These are phyloP conservation scores for Eustalomyia histrio DNA, from an alignment of 2,888 invertebrate species.

Conservation along the genomic window DNA sequence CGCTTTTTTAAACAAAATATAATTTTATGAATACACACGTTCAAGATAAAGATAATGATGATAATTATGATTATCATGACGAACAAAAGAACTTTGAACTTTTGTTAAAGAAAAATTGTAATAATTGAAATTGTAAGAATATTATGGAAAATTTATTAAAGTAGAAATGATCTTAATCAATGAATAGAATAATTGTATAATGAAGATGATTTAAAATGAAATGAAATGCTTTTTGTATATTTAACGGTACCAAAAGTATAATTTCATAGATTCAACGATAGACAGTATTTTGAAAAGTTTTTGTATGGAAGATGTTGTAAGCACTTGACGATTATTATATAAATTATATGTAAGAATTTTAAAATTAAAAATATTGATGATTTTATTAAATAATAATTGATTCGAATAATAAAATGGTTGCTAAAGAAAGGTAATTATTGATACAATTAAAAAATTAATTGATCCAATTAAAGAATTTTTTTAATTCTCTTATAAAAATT, in stretches of 20 bases:
- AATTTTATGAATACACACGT: neutral
- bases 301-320: no score
- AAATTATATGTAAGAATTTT: no score
- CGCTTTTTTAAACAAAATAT: constrained; percentile 6
- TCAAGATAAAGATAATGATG: no score
- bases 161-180: constrained; percentile 9
- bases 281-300: no score
- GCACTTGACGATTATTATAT: no score
- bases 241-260: constrained; percentile 10
- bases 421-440: no score
- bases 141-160: constrained; percentile 1
- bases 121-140: constrained; percentile 8
- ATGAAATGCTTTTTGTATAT: neutral
- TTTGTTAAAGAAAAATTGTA: neutral
- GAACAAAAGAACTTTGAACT: constrained; percentile 21
- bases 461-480: no score
- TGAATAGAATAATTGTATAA: constrained; percentile 30
- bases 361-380: no score
- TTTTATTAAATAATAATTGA: no score
- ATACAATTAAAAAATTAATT: no score
- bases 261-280: neutral
- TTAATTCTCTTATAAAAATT: no score
- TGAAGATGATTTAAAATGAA: constrained; percentile 1
- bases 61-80: neutral
- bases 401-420: no score